Evolutionary conservation across 2,113 vertebrate species (phyloP).

Genomic region (Gymnogyps californianus): DNA sequence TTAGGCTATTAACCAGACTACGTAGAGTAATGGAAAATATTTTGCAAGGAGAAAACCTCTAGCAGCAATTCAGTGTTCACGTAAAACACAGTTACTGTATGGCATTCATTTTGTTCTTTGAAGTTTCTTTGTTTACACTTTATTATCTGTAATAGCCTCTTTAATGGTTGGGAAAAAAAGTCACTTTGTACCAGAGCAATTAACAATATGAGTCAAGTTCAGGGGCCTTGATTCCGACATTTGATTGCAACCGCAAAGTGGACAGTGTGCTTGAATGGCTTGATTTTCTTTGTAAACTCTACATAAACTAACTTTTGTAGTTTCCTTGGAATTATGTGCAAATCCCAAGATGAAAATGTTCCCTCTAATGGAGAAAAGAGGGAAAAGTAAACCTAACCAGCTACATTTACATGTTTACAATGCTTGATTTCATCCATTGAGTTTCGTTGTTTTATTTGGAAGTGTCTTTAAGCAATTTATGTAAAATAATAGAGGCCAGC

Average conservation of each 20-base stretch:
- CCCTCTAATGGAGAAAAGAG: not conserved
- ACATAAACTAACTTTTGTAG: not conserved
- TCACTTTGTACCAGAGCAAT: not conserved
- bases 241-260: not conserved
- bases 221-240: not conserved
- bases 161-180: not conserved
- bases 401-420: not conserved
- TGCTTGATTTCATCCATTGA: not conserved
- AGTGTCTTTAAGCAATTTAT: not conserved
- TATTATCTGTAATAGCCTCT: constrained; percentile 7
- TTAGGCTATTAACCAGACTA: not conserved
- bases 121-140: constrained; percentile 31
- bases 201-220: not conserved
- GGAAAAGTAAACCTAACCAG: not conserved
- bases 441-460: not conserved
- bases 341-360: not conserved
- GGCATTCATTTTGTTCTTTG: constrained; percentile 16
- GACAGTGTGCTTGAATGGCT: not conserved
- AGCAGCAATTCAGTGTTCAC: not conserved
- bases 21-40: not conserved
- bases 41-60: not conserved
- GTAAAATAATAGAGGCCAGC: not conserved
- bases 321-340: not conserved
- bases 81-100: not conserved
- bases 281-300: not conserved